Percentiles rank a stretch among this genome's conserved stretches.
Conservation (phyloP, 2,797 vertebrate species). For the Darevskia mixta region DNA sequence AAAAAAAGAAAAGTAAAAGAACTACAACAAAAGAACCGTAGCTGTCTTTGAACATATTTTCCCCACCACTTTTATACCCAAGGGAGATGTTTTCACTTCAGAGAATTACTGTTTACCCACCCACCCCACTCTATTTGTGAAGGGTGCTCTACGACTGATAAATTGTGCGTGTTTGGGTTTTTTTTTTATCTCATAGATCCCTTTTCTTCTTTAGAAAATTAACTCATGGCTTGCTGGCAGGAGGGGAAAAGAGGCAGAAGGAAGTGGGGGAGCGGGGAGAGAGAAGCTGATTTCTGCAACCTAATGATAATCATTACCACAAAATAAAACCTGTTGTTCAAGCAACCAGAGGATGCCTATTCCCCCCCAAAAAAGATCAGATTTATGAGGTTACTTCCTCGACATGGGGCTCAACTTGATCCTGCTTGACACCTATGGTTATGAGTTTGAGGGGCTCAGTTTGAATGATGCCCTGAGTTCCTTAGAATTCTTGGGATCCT, state of each 20-base stretch:
- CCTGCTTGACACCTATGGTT: neutral
- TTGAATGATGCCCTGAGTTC: too few relatives aligned
- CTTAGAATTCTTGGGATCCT: too few relatives aligned
- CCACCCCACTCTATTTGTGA: neutral
- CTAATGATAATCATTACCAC: neutral
- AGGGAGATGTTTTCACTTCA: neutral
- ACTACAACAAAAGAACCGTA: neutral
- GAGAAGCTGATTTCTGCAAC: neutral
- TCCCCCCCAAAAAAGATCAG: neutral
- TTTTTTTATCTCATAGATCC: neutral
- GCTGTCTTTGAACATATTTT: neutral
- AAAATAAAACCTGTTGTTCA: neutral
- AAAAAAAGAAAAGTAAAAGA: neutral
- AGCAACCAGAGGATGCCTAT: accelerated
- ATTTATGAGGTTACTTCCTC: neutral
- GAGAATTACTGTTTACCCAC: neutral
- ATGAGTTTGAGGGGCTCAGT: too few relatives aligned
- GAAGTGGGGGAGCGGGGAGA: too few relatives aligned
- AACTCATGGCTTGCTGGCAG: neutral
- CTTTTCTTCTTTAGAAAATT: neutral
- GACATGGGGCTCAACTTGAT: neutral
- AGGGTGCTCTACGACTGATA: neutral
- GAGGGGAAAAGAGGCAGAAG: neutral
- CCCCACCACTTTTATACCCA: neutral
- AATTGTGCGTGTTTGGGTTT: neutral